Evolutionary conservation across 2,888 invertebrate genomes (phyloP).

Genomic region (Tenodera sinensis): DNA sequence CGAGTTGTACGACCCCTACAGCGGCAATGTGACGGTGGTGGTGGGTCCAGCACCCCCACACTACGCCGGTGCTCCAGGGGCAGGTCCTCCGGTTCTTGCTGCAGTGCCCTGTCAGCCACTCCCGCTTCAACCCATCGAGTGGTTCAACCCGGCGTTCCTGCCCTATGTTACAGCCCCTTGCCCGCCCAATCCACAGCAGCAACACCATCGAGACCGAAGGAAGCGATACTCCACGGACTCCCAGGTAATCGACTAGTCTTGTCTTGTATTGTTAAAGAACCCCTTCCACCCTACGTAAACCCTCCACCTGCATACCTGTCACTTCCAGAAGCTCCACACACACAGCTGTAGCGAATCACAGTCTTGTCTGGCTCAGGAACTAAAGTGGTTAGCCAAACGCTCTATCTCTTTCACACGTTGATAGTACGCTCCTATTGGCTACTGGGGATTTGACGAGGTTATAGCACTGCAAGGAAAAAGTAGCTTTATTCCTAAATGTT

Average conservation of each 20-base stretch:
- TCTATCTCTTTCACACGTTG: no score
- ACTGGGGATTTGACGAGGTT: no score
- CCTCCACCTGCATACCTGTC: no score
- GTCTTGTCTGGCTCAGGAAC: no score
- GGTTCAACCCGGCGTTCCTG: slow-evolving; percentile 45
- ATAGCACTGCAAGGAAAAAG: no score
- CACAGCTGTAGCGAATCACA: no score
- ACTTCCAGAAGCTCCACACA: no score
- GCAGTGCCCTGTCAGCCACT: slow-evolving; percentile 47
- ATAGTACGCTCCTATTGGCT: no score
- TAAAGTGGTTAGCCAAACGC: no score
- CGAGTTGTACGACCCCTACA: slow-evolving; percentile 41
- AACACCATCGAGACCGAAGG: slow-evolving; percentile 30
- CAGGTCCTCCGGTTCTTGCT: slow-evolving; percentile 39
- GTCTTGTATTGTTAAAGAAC: no score
- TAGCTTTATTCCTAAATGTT: no score
- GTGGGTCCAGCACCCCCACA: slow-evolving; percentile 43
- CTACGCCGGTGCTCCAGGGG: slow-evolving; percentile 36
- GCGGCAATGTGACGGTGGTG: slow-evolving; percentile 41
- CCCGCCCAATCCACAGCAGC: slow-evolving; percentile 38
- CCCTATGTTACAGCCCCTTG: slow-evolving; percentile 37
- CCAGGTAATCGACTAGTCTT: slow-evolving; percentile 34
- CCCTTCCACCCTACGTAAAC: no score
- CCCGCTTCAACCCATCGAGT: slow-evolving; percentile 48
- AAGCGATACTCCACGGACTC: slow-evolving; percentile 39